Evolutionary conservation across 2,888 invertebrate species (phyloP), one percentile per base, ranked within the genome.

Genomic region (Drosophila mulleri): DNA sequence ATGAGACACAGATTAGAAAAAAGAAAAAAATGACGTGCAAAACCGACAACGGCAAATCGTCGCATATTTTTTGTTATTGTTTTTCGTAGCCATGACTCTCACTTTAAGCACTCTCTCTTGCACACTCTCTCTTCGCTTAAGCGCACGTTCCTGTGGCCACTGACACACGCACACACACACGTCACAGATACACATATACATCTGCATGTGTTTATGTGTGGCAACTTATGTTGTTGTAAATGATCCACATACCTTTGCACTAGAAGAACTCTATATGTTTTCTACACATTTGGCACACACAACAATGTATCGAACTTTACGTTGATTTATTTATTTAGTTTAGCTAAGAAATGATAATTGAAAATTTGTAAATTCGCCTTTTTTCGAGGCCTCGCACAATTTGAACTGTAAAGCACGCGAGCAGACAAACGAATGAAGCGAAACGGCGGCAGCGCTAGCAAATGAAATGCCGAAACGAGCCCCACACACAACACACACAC

Each of bases 391-490:
- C 62, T 57, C 57, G 44, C 67, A 56, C 66, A 76, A 42, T 72
- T 73, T 66, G 74, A 84, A 88, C 84, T 61, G 90, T 83, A 86
- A 86, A 74, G 86, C 84, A 90, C 87, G 83, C 83, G 83, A 84
- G 83, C 89, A 90, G 72, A 63, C 83, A 84, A 84, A 83, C 84
- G 84, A 84, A 84, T 84, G 83, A 83, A 83, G 90, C 89, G 83
- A 90, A 85, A 88, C 88, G 80, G 90, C 90, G 77, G 71, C 80
- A 65, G 68, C 71, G 73, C 66, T 66, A 86, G 69, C 74, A 80
- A 88, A 83, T 86, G 77, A 90, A 88, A 90, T 80, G 86, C 90
- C 80, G 86, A 88, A 72, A 84, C 72, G 59, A 72, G 50, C 58
- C 54, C 56, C 54, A 62, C 45, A 60, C 53, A 63, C 52, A 45